These are phyloP conservation scores for Cephus pygmeus DNA, from an alignment of 2,888 invertebrate genomes.

Conservation along the genomic window DNA sequence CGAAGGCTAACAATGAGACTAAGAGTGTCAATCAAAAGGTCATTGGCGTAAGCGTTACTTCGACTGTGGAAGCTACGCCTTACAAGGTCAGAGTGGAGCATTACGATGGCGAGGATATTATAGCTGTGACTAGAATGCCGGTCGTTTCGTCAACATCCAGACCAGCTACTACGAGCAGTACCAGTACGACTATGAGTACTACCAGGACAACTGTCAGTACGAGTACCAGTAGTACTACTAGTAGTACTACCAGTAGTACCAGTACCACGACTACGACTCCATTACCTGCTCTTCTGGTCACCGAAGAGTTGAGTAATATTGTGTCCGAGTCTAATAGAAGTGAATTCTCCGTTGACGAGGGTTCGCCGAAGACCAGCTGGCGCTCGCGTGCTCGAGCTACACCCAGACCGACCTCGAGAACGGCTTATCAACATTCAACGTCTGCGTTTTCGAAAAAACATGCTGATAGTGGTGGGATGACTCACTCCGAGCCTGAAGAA, in stretches of 20 bases:
- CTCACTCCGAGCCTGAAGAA: constrained; percentile 49
- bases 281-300: constrained; percentile 48
- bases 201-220: constrained; percentile 22
- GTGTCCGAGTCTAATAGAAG: constrained; percentile 71
- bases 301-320: constrained; percentile 66
- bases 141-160: constrained; percentile 25
- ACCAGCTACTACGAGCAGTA: constrained; percentile 16
- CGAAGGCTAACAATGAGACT: background rate
- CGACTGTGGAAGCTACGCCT: constrained; percentile 71
- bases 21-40: constrained; percentile 44
- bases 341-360: constrained; percentile 72
- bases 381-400: constrained; percentile 46
- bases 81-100: constrained; percentile 64
- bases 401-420: constrained; percentile 35
- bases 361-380: constrained; percentile 68
- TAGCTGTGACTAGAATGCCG: constrained; percentile 41
- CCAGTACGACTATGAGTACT: constrained; percentile 12
- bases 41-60: constrained; percentile 71
- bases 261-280: constrained; percentile 40
- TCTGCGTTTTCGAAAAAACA: background rate
- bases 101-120: constrained; percentile 45
- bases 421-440: background rate
- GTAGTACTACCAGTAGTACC: constrained; percentile 12
- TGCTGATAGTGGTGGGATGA: background rate
- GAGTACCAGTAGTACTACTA: constrained; percentile 12